Base-by-base conservation (phyloP, 2,888 invertebrate genomes). In the Parnassius orleans region DNA sequence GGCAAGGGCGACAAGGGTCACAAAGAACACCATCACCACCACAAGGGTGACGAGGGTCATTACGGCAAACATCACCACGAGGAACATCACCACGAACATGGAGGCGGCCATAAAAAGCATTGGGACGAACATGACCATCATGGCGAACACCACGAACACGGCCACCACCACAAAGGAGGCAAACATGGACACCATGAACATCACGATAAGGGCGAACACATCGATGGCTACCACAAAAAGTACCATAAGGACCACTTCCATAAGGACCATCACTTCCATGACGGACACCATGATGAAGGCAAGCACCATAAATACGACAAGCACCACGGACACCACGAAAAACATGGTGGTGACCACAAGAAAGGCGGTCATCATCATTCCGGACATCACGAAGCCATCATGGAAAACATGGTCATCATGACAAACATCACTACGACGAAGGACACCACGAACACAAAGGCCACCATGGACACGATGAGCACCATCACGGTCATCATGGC, bases 241-340 rank as follows among this genome's bases (percentile, higher is more conserved):
- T 93, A 95, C 75, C 95, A 96, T 87, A 97, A 97, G 84, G 96
- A 97, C 74, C 97, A 97, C 84, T 96, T 95, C 87, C 94, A 96
- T 81, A 96, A 97, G 89, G 95, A 96, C 76, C 96, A 96, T 80
- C 96, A 96, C 91, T 97, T 96, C 93, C 97, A 97, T 80, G 96
- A 97, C 77, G 96, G 96, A 75, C 94, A 94, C 79, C 95, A 97
- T 83, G 94, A 96, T 77, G 95, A 95, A 53, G 96, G 96, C 64
- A 95, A 96, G 75, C 96, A 96, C 82, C 94, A 95, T 81, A 97
- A 96, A 79, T 94, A 95, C 75, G 95, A 94, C 9, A 94, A 95
- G 74, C 94, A 95, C 78, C 95, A 96, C 80, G 94, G 94, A 62
- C 95, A 96, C 75, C 95, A 94, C 64, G 93, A 93, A 71, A 93